phyloP scores from a whole-genome alignment of 53 echinoderm and acorn worm genomes.

The Actinopyga echinites region DNA sequence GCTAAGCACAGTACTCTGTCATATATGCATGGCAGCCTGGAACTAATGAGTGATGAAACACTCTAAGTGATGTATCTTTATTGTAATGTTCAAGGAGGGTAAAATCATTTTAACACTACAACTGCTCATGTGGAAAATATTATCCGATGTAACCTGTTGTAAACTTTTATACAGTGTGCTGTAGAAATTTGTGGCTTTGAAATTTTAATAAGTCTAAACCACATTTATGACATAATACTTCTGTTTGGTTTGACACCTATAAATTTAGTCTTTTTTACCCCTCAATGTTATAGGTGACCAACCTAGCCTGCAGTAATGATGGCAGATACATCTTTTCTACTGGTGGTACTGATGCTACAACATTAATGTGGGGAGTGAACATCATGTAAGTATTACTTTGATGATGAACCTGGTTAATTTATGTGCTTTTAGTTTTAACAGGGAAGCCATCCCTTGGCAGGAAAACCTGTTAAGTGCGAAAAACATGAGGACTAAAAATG shows the following conservation, averaged over 20 bases:
- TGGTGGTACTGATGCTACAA: slow-evolving; percentile 80
- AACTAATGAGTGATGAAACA: too few species aligned
- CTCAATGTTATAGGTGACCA: slow-evolving; percentile 71
- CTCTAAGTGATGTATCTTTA: too few species aligned
- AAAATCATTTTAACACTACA: background rate
- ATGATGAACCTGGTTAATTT: too few species aligned
- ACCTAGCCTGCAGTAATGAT: slow-evolving; percentile 89
- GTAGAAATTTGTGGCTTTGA: too few species aligned
- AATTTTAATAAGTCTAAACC: background rate
- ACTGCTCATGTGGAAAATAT: background rate
- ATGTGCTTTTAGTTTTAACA: too few species aligned
- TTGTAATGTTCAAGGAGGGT: background rate
- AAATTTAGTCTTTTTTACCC: background rate
- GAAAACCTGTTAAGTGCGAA: too few species aligned
- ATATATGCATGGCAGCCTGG: too few species aligned
- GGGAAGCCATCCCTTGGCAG: too few species aligned
- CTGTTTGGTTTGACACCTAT: background rate
- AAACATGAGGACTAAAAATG: too few species aligned
- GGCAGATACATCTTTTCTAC: slow-evolving; percentile 90
- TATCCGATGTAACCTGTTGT: background rate
- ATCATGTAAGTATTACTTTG: slow-evolving; percentile 64
- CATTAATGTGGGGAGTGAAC: slow-evolving; percentile 90
- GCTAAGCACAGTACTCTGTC: too few species aligned
- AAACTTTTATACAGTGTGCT: too few species aligned
- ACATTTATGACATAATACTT: background rate